Evolutionary conservation across 2,888 invertebrate species (phyloP), one percentile per base, ranked within the genome.

Genomic region (Tetramorium bicarinatum): DNA sequence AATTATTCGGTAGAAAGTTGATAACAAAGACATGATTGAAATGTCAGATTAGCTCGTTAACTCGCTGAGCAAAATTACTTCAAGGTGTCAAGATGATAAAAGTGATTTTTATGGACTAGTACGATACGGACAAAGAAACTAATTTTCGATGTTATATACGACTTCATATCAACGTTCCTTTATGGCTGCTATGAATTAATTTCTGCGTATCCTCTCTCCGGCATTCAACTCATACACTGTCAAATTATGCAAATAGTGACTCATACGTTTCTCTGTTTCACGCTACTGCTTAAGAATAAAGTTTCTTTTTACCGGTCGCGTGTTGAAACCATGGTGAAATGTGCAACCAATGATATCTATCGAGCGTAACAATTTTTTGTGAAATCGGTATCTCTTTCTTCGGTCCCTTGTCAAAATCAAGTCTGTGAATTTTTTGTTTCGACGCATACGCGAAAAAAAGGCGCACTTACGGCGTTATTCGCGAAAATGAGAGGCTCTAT

Each of bases 401-500:
- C 6, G 18, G n/a, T 8, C 3, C 9, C 11, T 21, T 21, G 34
- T 3, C 29, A 54, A 62, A 64, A 41, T 9, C 2, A 52, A 41
- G 54, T 8, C 38, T 25, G n/a, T 18, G 11, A 72, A 59, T 56
- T 59, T 80, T 18, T 18, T 13, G 4, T 72, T 25, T 34, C 44
- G 38, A 4, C 21, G 21, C 18, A 47, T 13, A n/a, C 15, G 21
- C 15, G 18, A 11, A 72, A 59, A 71, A 71, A 38, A 13, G 34
- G 25, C 25, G 56, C n/a, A n/a, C n/a, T 34, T 52, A 44, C 29
- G 29, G 18, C n/a, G 38, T 34, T 15, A 15, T 3, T 21, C 4
- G 61, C 11, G 56, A 74, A 82, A 82, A 80, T 67, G 52, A 41
- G 49, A 11, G 44, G 25, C 74, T 82, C 87, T 81, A 89, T 87